Base-by-base conservation (phyloP, 2,113 vertebrate species). In the Sus scrofa region DNA sequence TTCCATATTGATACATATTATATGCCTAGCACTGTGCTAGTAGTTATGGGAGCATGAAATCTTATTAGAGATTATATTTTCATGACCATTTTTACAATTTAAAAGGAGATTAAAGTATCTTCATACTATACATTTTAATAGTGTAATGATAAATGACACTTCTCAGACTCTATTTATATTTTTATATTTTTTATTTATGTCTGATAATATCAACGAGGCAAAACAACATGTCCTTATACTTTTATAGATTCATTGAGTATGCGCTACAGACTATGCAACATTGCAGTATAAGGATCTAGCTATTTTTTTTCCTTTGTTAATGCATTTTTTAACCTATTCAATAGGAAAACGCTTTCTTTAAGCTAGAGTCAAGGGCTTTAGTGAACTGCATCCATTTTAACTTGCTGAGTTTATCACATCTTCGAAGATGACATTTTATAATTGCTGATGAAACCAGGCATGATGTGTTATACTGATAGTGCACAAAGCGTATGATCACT, bases 391-490 rank as follows among this genome's bases (percentile, higher is more conserved):
- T 90, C 65, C 37, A 95, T 96, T 79, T 74, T 86, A 90, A 85
- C 89, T 95, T 96, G 82, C 84, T 82, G 67, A 97, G 52, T 96
- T 97, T 77, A 79, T 96, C 91, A 87, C 26, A 92, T 89, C 63
- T 97, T 98, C 54, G 39, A 74, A 26, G 30, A 71, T 86, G 77
- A 52, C 32, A 93, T 97, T 97, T 97, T 82, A 84, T 97, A 98
- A 97, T 71, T 97, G 44, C 58, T 98, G 86, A 91, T 96, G 58
- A 97, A 98, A 92, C n/a, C 34, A 96, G 70, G 13, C 22, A 96
- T 84, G 2, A 78, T 93, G 52, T 75, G 13, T 97, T 96, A 44
- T 74, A 75, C n/a, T 97, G 68, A n/a, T 89, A 92, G 44, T 65
- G 5, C 27, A 65, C 97, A 82, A 97, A 97, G 94, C 12, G 2